phyloP scores from a whole-genome alignment of 2,888 invertebrate species.

The Amphipyra tragopoginis region DNA sequence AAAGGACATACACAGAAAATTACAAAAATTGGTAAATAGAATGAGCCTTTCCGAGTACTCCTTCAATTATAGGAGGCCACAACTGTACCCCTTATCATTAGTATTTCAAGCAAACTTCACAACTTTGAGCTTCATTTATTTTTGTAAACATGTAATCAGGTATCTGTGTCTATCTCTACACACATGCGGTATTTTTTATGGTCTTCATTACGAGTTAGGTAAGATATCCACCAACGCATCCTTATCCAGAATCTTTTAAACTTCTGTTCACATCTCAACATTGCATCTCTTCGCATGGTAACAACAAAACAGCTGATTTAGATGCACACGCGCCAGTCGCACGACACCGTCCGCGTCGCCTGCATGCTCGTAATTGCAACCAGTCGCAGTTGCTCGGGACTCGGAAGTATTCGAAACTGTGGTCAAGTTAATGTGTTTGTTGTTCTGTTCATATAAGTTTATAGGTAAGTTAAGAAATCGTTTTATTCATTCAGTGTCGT shows the following conservation, averaged over 20 bases:
- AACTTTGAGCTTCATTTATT: too few relatives aligned
- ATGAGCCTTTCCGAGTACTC: too few relatives aligned
- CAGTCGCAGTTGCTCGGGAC: constrained; percentile 22
- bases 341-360: constrained; percentile 31
- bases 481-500: background rate
- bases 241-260: background rate
- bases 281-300: constrained; percentile 1
- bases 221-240: too few relatives aligned
- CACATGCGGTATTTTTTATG: too few relatives aligned
- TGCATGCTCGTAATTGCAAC: constrained; percentile 35
- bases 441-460: constrained; percentile 4
- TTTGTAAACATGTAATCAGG: too few relatives aligned
- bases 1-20: too few relatives aligned
- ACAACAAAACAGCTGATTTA: constrained; percentile 47
- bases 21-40: too few relatives aligned
- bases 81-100: too few relatives aligned
- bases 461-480: constrained; percentile 29
- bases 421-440: constrained; percentile 23
- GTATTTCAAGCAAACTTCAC: too few relatives aligned
- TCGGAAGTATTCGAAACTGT: constrained; percentile 8
- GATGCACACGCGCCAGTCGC: constrained; percentile 50
- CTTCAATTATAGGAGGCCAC: too few relatives aligned
- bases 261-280: constrained; percentile 2
- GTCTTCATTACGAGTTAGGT: too few relatives aligned
- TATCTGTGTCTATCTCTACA: too few relatives aligned